These are phyloP conservation scores for Odontomachus brunneus DNA, from an alignment of 1,140 invertebrate species.

Conservation along the genomic window DNA sequence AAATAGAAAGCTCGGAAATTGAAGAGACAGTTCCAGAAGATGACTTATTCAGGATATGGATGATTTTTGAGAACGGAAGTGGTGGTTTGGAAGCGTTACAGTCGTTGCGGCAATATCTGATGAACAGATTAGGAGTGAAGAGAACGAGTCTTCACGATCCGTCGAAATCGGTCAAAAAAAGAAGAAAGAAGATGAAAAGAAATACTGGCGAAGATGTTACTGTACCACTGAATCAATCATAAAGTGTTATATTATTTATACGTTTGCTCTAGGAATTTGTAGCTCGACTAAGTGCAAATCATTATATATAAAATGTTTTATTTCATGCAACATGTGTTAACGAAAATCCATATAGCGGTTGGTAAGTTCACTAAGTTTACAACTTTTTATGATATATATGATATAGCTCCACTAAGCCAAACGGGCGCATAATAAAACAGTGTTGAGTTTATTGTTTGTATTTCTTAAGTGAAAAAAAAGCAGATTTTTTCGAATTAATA, in stretches of 20 bases:
- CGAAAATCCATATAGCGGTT: slow-evolving; percentile 80
- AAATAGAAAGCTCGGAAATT: slow-evolving; percentile 8
- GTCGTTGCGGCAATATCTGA: slow-evolving; percentile 78
- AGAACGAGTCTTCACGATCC: slow-evolving; percentile 65
- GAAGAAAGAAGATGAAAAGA: slow-evolving; percentile 50
- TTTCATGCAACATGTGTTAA: slow-evolving; percentile 75
- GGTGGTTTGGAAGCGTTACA: slow-evolving; percentile 79
- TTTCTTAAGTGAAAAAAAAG: no score
- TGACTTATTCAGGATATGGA: slow-evolving; percentile 70
- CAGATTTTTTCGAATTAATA: no score
- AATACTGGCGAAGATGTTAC: not conserved
- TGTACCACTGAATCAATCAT: slow-evolving; percentile 1
- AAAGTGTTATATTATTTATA: not conserved
- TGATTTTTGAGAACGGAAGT: slow-evolving; percentile 75
- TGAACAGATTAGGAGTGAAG: slow-evolving; percentile 78
- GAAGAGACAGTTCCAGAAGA: slow-evolving; percentile 47
- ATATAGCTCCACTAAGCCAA: no score
- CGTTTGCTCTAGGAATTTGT: no score
- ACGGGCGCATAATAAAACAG: no score
- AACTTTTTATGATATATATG: slow-evolving; percentile 29
- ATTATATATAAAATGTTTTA: slow-evolving; percentile 80
- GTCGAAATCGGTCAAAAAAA: slow-evolving; percentile 66
- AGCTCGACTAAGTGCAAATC: not conserved
- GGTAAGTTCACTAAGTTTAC: slow-evolving; percentile 80
- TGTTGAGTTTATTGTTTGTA: no score